These are phyloP conservation scores for Agraylea sexmaculata DNA, from an alignment of 1,140 invertebrate genomes.

Conservation along the genomic window DNA sequence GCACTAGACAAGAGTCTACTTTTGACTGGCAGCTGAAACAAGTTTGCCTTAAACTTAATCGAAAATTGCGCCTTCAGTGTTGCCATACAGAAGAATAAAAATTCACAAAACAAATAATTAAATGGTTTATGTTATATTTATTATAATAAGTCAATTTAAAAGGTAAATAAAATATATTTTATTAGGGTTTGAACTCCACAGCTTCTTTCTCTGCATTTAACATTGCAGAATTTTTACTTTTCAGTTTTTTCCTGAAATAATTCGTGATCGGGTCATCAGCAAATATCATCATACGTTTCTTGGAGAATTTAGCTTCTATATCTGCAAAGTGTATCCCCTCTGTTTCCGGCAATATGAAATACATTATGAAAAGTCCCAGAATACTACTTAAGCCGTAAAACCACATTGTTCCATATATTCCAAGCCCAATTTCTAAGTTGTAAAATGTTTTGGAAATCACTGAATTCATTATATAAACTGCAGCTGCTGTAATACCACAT, in stretches of 20 bases:
- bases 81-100: too few relatives aligned
- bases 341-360: conserved; percentile 66
- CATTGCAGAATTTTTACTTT: too few relatives aligned
- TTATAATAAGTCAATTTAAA: too few relatives aligned
- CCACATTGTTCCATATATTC: conserved; percentile 46
- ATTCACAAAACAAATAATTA: too few relatives aligned
- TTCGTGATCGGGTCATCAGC: conserved; percentile 32
- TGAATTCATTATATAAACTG: conserved; percentile 48
- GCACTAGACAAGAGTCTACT: too few relatives aligned
- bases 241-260: conserved; percentile 4
- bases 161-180: too few relatives aligned
- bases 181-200: too few relatives aligned
- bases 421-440: conserved; percentile 35
- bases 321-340: conserved; percentile 64
- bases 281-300: conserved; percentile 29
- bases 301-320: conserved; percentile 49
- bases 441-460: conserved; percentile 50
- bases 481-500: conserved; percentile 43
- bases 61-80: too few relatives aligned
- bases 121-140: too few relatives aligned
- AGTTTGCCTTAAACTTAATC: too few relatives aligned
- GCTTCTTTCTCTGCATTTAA: not conserved
- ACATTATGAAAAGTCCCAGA: conserved; percentile 45
- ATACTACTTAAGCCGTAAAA: conserved; percentile 48
- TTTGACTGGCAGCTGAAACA: too few relatives aligned